Base-by-base conservation (phyloP, 1,140 invertebrate species). In the Notospermus geniculatus region DNA sequence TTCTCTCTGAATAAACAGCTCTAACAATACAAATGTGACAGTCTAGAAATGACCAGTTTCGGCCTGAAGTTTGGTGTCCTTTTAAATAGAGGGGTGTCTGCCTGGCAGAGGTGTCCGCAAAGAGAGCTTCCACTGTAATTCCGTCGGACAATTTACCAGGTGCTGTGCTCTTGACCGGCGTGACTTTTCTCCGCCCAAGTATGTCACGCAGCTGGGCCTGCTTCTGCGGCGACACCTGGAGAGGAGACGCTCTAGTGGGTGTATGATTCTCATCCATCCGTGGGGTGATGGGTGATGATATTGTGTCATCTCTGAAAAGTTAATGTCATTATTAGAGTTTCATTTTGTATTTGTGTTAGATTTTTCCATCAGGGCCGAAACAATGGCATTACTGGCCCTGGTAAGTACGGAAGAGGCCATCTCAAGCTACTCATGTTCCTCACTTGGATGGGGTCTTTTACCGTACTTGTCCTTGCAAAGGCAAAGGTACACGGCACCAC, bases 161-260 rank as follows among this genome's bases (percentile, higher is more conserved):
- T 25, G 66, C 67, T 9, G 69, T 71, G 27, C 72, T 71, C 32
- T 68, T 71, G 15, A 78, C 67, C 13, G 60, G 64, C 0, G 67
- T 65, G 2, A 76, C 71, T 19, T 52, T 63, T 50, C 73, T 60
- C 11, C 67, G 62, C 1, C 64, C 52, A 32, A 78, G 57, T 15
- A 71, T 60, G n/a, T 77, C 69, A 30, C 70, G 52, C 2, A 78
- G 67, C 46, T 64, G 58, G 1, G 73, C 52, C 32, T 72, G 60
- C 60, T 73, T 70, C 25, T 70, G 60, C 36, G 71, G 67, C 57
- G 69, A 72, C 39, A 32, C 58, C 52, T 27, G 39, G 1, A 15
- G 61, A 50, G n/a, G 11, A 1, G 41, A 29, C 54, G 30, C 32
- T 15, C 15, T 36, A 15, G 5, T 36, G 15, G 32, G 32, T 36